Evolutionary conservation across 2,797 vertebrate genomes (phyloP).

Genomic region (Rhinichthys osculus): DNA sequence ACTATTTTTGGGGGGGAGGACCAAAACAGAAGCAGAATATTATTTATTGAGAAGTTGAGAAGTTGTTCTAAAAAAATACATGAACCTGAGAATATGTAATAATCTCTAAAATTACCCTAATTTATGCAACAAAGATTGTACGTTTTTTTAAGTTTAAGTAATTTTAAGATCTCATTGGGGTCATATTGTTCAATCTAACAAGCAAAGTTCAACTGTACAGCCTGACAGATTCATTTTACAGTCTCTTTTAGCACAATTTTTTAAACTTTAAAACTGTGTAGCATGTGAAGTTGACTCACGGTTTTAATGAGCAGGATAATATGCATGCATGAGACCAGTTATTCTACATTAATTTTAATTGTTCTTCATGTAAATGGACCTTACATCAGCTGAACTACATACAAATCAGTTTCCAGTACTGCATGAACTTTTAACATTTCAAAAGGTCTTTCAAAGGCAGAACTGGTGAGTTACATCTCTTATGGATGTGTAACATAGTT

Average conservation of each 20-base stretch:
- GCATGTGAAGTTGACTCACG: not conserved
- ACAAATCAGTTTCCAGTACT: not conserved
- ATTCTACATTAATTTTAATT: constrained; percentile 4
- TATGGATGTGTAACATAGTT: not conserved
- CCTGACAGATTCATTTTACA: not conserved
- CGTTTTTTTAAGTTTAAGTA: not conserved
- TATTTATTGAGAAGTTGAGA: not conserved
- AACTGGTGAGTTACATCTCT: not conserved
- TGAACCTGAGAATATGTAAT: not conserved
- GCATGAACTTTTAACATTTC: constrained; percentile 2
- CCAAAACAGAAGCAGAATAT: not conserved
- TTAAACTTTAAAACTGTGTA: not conserved
- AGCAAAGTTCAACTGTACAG: not conserved
- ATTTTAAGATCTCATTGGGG: not conserved
- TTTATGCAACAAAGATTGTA: not conserved
- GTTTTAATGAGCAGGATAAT: constrained; percentile 7
- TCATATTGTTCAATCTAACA: not conserved
- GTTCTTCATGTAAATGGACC: not conserved
- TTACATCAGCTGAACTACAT: not conserved
- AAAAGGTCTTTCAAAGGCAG: not conserved
- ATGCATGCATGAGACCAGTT: constrained; percentile 12
- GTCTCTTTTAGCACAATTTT: not conserved
- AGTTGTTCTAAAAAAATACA: not conserved
- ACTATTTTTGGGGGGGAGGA: not conserved
- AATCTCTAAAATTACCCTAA: not conserved